phyloP scores from a whole-genome alignment of 2,113 vertebrate genomes.

The Hyperopisus bebe region DNA sequence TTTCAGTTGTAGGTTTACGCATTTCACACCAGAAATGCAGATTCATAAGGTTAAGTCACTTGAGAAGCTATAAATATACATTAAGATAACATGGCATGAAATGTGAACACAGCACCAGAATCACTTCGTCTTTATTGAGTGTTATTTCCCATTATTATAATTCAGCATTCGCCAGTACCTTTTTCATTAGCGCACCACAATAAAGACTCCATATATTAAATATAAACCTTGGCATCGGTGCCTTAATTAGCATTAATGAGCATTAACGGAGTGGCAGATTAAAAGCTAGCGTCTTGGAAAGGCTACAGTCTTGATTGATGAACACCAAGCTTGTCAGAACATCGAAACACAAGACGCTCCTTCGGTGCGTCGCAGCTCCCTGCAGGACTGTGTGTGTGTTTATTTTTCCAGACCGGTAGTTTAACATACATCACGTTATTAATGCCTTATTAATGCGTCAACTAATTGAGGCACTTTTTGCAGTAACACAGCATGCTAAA shows the following conservation, averaged over 20 bases:
- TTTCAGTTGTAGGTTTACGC: background rate
- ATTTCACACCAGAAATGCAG: background rate
- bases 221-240: constrained; percentile 11
- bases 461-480: background rate
- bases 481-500: background rate
- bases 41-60: background rate
- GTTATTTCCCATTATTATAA: background rate
- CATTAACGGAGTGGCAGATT: constrained; percentile 6
- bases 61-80: background rate
- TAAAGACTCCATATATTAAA: constrained; percentile 15
- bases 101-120: background rate
- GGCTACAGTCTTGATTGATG: background rate
- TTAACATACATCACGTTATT: background rate
- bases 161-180: background rate
- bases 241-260: background rate
- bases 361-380: background rate
- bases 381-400: background rate
- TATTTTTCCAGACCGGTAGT: background rate
- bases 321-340: background rate
- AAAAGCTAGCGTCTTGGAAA: constrained; percentile 15
- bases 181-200: background rate
- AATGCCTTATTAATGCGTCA: background rate
- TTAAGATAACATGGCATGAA: background rate
- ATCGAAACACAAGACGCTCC: background rate
- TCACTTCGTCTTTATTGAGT: background rate